Base-by-base conservation (phyloP, 1,140 invertebrate species). In the Contarinia nasturtii region DNA sequence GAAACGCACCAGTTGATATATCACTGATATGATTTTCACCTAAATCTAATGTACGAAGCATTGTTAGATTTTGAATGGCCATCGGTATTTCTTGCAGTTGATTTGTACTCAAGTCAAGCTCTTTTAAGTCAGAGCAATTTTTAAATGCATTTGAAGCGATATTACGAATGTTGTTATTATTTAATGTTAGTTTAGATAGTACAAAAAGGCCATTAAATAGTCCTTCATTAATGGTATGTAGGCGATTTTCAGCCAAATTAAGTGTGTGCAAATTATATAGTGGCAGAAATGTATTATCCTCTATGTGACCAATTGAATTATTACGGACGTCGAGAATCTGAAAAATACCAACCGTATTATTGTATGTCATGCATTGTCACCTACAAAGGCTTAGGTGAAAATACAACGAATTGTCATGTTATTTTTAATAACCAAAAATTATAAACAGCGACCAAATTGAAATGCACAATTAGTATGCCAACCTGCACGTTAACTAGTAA, bases 21-120 rank as follows among this genome's bases (percentile, higher is more conserved):
- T 73, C 71, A 49, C 77, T 77, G 51, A 90, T 81, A 54, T 72
- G 69, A 64, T 90, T 89, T 57, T 86, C 81, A 33, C 82, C 82
- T 42, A 89, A 65, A 64, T 89, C 84, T 18, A 90, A 66, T 2
- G 80, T 85, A 57, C 76, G 77, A 48, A 89, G 65, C 57, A 81
- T 73, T 50, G 76, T 72, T 69, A 89, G 73, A 54, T 80, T 76
- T 55, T 75, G 73, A 48, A 89, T 67, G 11, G 83, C 82, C 40
- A 73, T 66, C 2, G 88, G 87, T 43, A 91, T 72, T 48, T 67
- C 64, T 38, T 70, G 69, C 51, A 93, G 66, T 57, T 74, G 72
- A 66, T 93, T 94, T 18, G 79, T 77, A 57, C 84, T 82, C 45
- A 91, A 66, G 61, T 89, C 82, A 48, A 94, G 66, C 53, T 88